A percentile compares a stretch with the other conserved stretches of the same genome.
phyloP scores from a whole-genome alignment of 2,888 invertebrate genomes.

The Lymantria dispar region DNA sequence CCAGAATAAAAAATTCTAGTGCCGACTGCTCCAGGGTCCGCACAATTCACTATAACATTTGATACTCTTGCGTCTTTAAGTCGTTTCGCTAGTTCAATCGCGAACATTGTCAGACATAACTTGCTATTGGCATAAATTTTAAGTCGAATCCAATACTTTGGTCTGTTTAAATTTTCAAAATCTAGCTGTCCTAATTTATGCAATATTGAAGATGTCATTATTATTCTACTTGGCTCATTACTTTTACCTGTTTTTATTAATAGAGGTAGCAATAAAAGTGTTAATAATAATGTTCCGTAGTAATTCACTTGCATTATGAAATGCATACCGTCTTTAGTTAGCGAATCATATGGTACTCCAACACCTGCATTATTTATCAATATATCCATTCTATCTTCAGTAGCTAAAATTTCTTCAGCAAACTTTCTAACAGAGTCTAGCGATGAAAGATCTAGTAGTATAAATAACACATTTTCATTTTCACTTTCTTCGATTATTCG shows the following conservation, averaged over 20 bases:
- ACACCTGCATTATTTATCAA: constrained; percentile 94
- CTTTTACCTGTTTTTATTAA: constrained; percentile 78
- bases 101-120: constrained; percentile 87
- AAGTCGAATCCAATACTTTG: constrained; percentile 68
- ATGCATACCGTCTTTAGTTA: constrained; percentile 90
- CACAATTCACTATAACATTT: constrained; percentile 87
- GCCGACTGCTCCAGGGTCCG: constrained; percentile 91
- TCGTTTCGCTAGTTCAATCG: constrained; percentile 85
- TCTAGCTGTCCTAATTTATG: constrained; percentile 85
- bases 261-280: constrained; percentile 91
- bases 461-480: constrained; percentile 85
- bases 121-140: constrained; percentile 82
- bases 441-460: constrained; percentile 87
- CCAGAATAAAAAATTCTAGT: constrained; percentile 84
- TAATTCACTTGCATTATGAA: constrained; percentile 95
- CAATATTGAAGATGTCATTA: constrained; percentile 88
- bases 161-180: constrained; percentile 82
- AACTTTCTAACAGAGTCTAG: constrained; percentile 89
- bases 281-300: constrained; percentile 94
- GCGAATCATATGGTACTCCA: constrained; percentile 55
- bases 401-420: constrained; percentile 86
- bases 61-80: constrained; percentile 80
- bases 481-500: constrained; percentile 83
- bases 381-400: constrained; percentile 87
- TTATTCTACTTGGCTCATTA: constrained; percentile 85